phyloP scores from a whole-genome alignment of 2,113 vertebrate species.

The Struthidea cinerea region DNA sequence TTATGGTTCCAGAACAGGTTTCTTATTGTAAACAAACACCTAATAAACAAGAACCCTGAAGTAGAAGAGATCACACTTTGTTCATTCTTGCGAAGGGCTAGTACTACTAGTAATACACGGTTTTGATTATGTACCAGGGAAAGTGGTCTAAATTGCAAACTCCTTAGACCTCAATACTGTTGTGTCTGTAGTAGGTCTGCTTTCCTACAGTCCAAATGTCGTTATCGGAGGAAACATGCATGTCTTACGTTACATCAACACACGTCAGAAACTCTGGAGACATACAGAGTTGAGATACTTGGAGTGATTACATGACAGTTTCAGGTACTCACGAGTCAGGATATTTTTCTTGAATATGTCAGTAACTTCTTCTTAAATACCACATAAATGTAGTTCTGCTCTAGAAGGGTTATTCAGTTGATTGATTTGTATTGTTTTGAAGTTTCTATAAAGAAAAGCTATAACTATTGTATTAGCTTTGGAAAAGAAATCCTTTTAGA shows the following conservation, averaged over 20 bases:
- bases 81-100: background rate
- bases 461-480: background rate
- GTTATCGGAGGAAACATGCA: background rate
- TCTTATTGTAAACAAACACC: background rate
- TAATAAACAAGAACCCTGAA: background rate
- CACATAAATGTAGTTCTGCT: background rate
- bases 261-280: background rate
- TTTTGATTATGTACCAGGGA: slow-evolving; percentile 20
- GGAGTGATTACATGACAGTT: background rate
- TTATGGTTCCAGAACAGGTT: background rate
- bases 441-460: background rate
- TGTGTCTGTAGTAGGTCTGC: background rate
- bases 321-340: background rate
- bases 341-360: background rate
- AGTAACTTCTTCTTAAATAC: background rate
- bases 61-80: background rate
- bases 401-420: background rate
- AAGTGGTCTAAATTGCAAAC: background rate
- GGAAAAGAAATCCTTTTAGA: background rate
- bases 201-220: background rate
- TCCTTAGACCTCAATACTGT: background rate
- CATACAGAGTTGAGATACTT: background rate
- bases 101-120: background rate
- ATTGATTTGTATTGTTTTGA: background rate
- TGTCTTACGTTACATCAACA: background rate